These are phyloP conservation scores for Isichthys henryi DNA, from an alignment of 2,113 vertebrate genomes.

Conservation along the genomic window DNA sequence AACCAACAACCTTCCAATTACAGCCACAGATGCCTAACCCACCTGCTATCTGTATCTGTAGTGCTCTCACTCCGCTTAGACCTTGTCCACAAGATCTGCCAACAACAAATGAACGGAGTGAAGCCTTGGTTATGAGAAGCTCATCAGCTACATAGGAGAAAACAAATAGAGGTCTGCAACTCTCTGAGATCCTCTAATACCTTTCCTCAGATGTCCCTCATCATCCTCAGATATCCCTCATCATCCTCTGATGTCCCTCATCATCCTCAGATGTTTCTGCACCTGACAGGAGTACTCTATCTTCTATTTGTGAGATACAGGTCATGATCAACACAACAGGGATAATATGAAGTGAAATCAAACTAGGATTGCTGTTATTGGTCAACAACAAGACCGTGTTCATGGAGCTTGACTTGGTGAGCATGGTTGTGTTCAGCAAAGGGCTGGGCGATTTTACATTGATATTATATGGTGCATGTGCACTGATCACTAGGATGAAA, in stretches of 20 bases:
- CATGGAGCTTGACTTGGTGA: not conserved
- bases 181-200: not conserved
- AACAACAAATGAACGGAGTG: not conserved
- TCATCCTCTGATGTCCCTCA: no score
- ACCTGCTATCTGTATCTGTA: not conserved
- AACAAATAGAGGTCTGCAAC: not conserved
- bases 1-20: not conserved
- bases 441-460: no score
- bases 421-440: not conserved
- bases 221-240: not conserved
- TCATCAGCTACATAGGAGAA: not conserved
- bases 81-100: not conserved
- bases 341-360: not conserved
- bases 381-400: not conserved
- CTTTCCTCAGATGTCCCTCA: not conserved
- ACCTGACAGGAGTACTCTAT: not conserved
- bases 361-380: not conserved
- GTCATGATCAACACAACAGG: not conserved
- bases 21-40: not conserved
- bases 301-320: not conserved
- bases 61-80: not conserved
- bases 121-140: not conserved
- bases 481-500: no score
- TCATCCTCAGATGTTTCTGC: not conserved
- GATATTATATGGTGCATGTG: no score